These are phyloP conservation scores for Pyrgilauda ruficollis DNA, from an alignment of 2,113 vertebrate genomes.

Conservation along the genomic window DNA sequence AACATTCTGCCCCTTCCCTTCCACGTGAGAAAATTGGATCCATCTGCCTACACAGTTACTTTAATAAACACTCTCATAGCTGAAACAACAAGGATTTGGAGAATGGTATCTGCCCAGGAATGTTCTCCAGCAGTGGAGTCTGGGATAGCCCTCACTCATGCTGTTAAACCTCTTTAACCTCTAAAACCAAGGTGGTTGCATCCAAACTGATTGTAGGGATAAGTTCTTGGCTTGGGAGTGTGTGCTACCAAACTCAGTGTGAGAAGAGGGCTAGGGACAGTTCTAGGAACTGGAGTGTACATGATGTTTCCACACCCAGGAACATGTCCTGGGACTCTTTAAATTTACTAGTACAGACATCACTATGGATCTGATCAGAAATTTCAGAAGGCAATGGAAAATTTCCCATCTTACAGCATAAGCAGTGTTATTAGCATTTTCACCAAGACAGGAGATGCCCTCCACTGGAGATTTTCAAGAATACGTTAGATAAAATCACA, in stretches of 20 bases:
- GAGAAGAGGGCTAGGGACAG: not conserved
- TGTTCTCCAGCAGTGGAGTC: not conserved
- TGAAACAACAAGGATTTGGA: not conserved
- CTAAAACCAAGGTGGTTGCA: not conserved
- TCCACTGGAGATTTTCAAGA: not conserved
- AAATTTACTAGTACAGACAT: not conserved
- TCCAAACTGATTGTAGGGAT: not conserved
- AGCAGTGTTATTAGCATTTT: not conserved
- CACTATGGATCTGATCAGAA: not conserved
- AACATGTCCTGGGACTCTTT: not conserved
- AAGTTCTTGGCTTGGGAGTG: not conserved
- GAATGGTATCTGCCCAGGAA: not conserved
- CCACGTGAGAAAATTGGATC: not conserved
- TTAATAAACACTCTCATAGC: not conserved
- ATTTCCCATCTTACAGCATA: not conserved
- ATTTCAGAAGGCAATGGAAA: not conserved
- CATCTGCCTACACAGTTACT: not conserved
- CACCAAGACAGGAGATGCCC: not conserved
- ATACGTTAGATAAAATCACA: not conserved
- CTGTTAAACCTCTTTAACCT: not conserved
- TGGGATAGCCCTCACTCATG: not conserved
- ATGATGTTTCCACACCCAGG: too few species aligned
- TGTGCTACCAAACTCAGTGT: not conserved
- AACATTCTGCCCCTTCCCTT: not conserved
- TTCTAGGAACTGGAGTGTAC: not conserved